Evolutionary conservation across 1,140 invertebrate genomes (phyloP).

Genomic region (Pentalonia nigronervosa): DNA sequence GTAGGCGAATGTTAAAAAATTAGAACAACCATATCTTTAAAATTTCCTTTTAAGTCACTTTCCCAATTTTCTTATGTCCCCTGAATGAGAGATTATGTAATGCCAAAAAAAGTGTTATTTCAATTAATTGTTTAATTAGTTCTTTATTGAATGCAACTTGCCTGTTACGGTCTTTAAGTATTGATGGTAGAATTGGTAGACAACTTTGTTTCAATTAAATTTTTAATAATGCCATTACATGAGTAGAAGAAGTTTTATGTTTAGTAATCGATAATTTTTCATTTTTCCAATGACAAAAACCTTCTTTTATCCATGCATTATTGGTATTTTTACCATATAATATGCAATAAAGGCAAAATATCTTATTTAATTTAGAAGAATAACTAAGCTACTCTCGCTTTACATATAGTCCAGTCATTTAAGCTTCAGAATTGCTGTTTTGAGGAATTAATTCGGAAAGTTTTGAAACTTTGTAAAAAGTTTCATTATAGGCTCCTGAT

Average conservation of each 20-base stretch:
- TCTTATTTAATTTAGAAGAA: not conserved
- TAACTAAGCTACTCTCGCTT: not conserved
- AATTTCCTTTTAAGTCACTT: not conserved
- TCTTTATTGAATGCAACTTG: not conserved
- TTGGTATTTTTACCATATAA: conserved; percentile 1
- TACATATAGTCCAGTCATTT: too few relatives aligned
- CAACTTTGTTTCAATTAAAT: not conserved
- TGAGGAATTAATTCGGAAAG: too few relatives aligned
- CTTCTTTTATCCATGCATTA: not conserved
- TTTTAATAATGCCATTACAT: not conserved
- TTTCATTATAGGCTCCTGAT: too few relatives aligned
- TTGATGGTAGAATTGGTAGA: not conserved
- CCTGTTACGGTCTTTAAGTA: not conserved
- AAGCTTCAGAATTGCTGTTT: too few relatives aligned
- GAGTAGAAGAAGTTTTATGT: not conserved
- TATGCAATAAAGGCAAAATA: not conserved
- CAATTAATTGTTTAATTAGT: not conserved
- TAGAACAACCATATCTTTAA: not conserved
- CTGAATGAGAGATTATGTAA: not conserved
- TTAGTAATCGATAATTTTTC: not conserved
- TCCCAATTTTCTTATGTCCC: not conserved
- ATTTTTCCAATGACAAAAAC: not conserved
- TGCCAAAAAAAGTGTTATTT: not conserved
- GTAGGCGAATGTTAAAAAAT: not conserved
- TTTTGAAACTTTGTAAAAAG: too few relatives aligned